Evolutionary conservation across 53 echinoderm and acorn worm genomes (phyloP).

Genomic region (Echinarachnius parma): DNA sequence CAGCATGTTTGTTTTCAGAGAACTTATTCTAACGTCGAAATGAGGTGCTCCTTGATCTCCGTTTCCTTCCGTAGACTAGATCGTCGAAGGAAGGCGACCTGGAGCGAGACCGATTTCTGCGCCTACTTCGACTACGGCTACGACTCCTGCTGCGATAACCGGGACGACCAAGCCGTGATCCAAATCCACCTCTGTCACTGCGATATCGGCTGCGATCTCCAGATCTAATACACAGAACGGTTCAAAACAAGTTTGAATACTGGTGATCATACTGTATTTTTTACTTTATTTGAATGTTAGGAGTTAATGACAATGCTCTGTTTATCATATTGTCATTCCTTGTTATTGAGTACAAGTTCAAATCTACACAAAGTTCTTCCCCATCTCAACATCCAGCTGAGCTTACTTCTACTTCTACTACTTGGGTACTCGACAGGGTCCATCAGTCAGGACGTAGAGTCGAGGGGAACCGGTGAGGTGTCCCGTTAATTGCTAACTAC

Average conservation of each 20-base stretch:
- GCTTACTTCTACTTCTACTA: too few species aligned
- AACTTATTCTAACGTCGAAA: neutral
- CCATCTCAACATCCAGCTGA: too few species aligned
- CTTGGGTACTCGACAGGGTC: too few species aligned
- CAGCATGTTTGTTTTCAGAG: too few species aligned
- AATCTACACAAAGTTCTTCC: too few species aligned
- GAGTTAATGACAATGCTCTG: too few species aligned
- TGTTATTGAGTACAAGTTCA: too few species aligned
- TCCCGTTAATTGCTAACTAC: too few species aligned
- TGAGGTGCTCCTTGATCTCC: constrained; percentile 18
- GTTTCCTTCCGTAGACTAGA: constrained; percentile 18
- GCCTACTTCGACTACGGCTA: constrained; percentile 26
- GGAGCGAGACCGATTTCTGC: constrained; percentile 19
- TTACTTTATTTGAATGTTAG: too few species aligned
- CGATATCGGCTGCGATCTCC: constrained; percentile 16
- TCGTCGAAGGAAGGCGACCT: constrained; percentile 23
- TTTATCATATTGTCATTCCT: too few species aligned
- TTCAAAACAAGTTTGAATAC: neutral
- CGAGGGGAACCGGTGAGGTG: too few species aligned
- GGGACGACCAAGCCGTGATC: neutral
- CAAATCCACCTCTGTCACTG: neutral
- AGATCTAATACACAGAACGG: neutral
- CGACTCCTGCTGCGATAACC: constrained; percentile 5
- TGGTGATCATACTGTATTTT: neutral
- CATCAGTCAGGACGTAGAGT: too few species aligned